phyloP scores from a whole-genome alignment of 2,113 vertebrate genomes.

The Athene noctua region DNA sequence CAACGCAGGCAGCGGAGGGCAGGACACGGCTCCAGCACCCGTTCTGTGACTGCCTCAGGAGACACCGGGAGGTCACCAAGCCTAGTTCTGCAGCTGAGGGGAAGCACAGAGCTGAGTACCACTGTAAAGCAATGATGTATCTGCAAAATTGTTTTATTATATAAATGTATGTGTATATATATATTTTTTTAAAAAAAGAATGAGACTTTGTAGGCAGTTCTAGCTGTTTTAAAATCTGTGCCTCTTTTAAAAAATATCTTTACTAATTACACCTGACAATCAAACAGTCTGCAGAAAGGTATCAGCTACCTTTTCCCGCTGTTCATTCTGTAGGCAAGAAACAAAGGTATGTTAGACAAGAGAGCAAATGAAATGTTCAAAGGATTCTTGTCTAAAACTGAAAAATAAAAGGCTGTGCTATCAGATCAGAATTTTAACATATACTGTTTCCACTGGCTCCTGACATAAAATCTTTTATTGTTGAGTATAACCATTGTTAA shows the following conservation, averaged over 20 bases:
- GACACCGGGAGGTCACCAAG: background rate
- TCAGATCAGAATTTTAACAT: slow-evolving; percentile 62
- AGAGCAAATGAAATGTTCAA: slow-evolving; percentile 63
- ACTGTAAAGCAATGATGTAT: background rate
- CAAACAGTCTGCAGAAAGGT: background rate
- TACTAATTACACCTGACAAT: slow-evolving; percentile 48
- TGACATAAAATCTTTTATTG: slow-evolving; percentile 57
- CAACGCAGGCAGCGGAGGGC: background rate
- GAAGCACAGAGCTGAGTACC: background rate
- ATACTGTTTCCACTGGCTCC: slow-evolving; percentile 13
- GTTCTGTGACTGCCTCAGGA: background rate
- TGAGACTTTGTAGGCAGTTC: background rate
- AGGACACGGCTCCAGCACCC: background rate
- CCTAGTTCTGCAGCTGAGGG: background rate
- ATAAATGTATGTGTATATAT: background rate
- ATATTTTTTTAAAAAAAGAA: background rate
- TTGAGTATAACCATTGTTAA: slow-evolving; percentile 58
- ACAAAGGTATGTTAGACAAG: slow-evolving; percentile 49
- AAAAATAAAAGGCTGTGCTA: slow-evolving; percentile 55
- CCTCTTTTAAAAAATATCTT: slow-evolving; percentile 36
- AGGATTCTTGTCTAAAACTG: slow-evolving; percentile 41
- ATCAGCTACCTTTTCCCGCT: slow-evolving; percentile 10
- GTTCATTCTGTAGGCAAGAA: slow-evolving; percentile 35
- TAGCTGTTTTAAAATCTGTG: slow-evolving; percentile 2
- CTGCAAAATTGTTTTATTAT: background rate